Percentiles rank a stretch among this genome's conserved stretches.
Conservation (phyloP, 2,888 invertebrate genomes). For the Limnephilus marmoratus region DNA sequence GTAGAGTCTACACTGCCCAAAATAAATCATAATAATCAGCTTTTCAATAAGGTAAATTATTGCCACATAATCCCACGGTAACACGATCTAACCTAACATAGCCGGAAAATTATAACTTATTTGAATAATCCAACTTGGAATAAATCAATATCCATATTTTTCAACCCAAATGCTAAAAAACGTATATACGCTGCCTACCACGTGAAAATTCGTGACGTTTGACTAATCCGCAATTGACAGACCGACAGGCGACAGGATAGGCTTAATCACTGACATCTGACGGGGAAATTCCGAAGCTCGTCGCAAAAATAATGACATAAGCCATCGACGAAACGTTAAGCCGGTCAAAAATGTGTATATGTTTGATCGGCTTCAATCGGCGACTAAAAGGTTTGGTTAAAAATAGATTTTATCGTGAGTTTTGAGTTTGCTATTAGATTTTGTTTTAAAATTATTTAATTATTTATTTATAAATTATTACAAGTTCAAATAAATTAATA, state of each 20-base stretch:
- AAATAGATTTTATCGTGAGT: too few relatives aligned
- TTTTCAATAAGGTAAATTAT: too few relatives aligned
- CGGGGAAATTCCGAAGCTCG: slow-evolving; percentile 10
- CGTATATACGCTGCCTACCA: not conserved
- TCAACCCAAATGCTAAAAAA: not conserved
- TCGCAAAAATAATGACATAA: slow-evolving; percentile 4
- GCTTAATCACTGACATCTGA: not conserved
- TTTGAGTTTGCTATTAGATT: too few relatives aligned
- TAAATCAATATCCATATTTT: not conserved
- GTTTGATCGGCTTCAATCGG: not conserved
- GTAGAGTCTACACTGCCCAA: too few relatives aligned
- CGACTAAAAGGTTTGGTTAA: not conserved
- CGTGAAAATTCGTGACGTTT: not conserved
- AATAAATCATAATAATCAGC: too few relatives aligned
- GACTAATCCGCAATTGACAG: not conserved
- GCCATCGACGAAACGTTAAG: not conserved
- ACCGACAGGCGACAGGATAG: not conserved
- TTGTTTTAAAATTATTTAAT: too few relatives aligned
- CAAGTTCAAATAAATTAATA: too few relatives aligned
- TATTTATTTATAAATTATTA: too few relatives aligned
- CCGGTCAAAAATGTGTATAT: not conserved
- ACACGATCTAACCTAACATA: not conserved
- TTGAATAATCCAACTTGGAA: not conserved
- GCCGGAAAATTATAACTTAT: too few relatives aligned
- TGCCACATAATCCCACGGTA: too few relatives aligned